Percentiles rank a stretch among this genome's conserved stretches.
Evolutionary conservation across 2,888 invertebrate genomes (phyloP).

Genomic region (Nemoura dubitans): DNA sequence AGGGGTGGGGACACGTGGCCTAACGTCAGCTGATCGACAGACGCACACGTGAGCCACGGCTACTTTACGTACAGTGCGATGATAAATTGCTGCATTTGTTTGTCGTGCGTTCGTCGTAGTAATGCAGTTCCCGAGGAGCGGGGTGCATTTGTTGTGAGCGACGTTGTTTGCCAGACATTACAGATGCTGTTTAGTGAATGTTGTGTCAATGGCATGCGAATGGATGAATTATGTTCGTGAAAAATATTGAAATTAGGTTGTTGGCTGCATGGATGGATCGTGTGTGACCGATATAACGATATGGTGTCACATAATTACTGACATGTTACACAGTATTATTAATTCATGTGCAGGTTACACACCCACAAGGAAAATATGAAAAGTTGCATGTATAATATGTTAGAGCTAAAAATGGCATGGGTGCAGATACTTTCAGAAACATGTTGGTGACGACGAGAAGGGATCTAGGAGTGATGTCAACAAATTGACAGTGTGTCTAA

Average conservation of each 20-base stretch:
- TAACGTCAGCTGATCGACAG: slow-evolving; percentile 28
- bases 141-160: background rate
- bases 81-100: background rate
- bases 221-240: background rate
- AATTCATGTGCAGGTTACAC: background rate
- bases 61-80: background rate
- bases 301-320: background rate
- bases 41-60: slow-evolving; percentile 25
- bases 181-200: slow-evolving; percentile 17
- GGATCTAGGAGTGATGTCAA: background rate
- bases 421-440: background rate
- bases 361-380: background rate
- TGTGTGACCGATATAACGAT: background rate
- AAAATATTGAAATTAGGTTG: slow-evolving; percentile 15
- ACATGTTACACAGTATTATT: background rate
- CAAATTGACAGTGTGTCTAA: slow-evolving; percentile 12
- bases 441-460: background rate
- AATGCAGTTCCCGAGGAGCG: background rate
- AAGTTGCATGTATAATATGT: background rate
- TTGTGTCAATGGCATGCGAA: background rate
- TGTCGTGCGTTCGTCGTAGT: background rate
- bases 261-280: background rate
- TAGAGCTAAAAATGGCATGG: background rate
- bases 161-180: background rate
- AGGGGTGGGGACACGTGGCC: slow-evolving; percentile 28